Evolutionary conservation across 2,113 vertebrate species (phyloP), one percentile per base, ranked within the genome.

Genomic region (Numenius arquata): DNA sequence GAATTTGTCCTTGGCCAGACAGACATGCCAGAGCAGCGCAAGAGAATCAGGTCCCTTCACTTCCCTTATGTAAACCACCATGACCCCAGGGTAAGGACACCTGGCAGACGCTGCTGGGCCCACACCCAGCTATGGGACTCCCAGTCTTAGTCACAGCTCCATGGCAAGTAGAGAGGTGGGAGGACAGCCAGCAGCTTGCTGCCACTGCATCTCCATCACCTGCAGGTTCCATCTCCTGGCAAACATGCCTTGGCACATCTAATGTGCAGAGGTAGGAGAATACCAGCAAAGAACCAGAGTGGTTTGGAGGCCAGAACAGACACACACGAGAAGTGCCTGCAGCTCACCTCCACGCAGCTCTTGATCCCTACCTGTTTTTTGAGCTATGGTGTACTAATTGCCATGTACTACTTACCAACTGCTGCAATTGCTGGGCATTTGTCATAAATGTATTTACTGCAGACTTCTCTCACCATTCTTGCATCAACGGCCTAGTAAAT

Each of bases 371-470:
- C 41, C 50, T 36, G 18, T 2, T 36, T 83, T 63, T 26, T 18
- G 72, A n/a, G 25, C 17, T 77, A 38, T 36, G 1, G 0, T 5
- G 15, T 59, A 55, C 29, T 32, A 38, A 73, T 34, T 65, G 47
- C 41, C 26, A 40, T 11, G 9, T 23, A 26, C 36, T 62, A 99
- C 99, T 98, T 93, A 99, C 99, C 99, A 4, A 99, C 97, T 65
- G 97, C 99, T 78, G 98, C 98, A 78, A 99, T 80, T 41, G 99
- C 99, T 0, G 99, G 99, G 96, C 99, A 99, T 94, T 98, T 99
- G 92, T 99, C 99, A 55, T 99, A 99, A 73, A 99, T 97, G 67
- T 99, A 99, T 97, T 99, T 99, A 96, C 98, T 98, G 98, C 99
- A 99, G 82, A 99, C 74, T 7, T 99, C 98, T 65, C 98, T 98